Conservation (phyloP, 2,113 vertebrate genomes). For the Arothron firmamentum region DNA sequence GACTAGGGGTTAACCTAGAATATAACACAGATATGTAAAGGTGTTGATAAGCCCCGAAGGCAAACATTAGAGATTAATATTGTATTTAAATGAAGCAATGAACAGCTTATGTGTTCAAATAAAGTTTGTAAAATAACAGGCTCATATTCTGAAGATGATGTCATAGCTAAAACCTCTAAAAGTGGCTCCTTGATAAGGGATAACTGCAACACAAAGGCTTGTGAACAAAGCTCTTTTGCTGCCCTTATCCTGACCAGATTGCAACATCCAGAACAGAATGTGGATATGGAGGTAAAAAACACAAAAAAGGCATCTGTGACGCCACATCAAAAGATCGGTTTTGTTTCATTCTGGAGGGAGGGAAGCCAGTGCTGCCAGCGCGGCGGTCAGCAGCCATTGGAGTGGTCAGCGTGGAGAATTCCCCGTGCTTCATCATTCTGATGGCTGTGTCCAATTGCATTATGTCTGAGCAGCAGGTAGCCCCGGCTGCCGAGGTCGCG, state of each 20-base stretch:
- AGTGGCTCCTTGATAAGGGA: too few species aligned
- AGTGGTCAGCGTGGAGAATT: conserved; percentile 79
- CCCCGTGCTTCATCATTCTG: conserved; percentile 82
- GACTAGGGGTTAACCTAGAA: conserved; percentile 14
- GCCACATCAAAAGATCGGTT: conserved; percentile 57
- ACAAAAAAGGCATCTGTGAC: conserved; percentile 63
- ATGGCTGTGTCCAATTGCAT: conserved; percentile 89
- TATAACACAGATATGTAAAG: conserved; percentile 28
- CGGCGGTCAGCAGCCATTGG: conserved; percentile 52
- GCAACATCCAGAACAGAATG: background rate
- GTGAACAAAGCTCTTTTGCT: too few species aligned
- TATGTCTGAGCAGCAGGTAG: conserved; percentile 94
- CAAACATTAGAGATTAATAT: conserved; percentile 6
- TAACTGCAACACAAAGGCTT: too few species aligned
- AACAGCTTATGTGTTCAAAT: background rate
- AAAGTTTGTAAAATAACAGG: background rate
- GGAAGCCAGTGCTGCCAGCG: conserved; percentile 34
- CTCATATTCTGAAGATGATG: background rate
- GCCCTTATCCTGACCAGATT: too few species aligned
- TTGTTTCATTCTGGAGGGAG: conserved; percentile 37
- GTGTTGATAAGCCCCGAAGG: conserved; percentile 11
- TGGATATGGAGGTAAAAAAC: background rate
- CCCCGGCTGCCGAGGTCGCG: conserved; percentile 77
- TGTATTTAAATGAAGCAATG: conserved; percentile 15
- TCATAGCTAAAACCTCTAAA: too few species aligned